Base-by-base conservation (phyloP, 1,140 invertebrate species). In the Ruditapes philippinarum region DNA sequence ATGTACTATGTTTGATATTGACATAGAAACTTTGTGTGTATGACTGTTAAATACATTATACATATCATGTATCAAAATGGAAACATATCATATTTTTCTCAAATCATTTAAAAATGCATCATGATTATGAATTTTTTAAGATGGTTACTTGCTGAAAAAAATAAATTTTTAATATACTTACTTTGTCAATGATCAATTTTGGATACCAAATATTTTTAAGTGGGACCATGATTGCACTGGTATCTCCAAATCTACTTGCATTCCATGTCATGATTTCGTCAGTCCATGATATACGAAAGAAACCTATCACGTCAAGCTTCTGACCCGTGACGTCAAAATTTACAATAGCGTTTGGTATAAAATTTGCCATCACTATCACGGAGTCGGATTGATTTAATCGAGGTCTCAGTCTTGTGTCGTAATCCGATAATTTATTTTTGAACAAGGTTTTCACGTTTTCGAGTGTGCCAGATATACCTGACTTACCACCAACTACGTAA, bases 311-410 rank as follows among this genome's bases (percentile, higher is more conserved):
- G 14, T 36, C 65, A 14, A 70, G 1, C 19, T 38, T 40, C 38
- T 70, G 65, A 70, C 65, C 65, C 36, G 65, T 70, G 9, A 33
- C 38, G 65, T 70, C 65, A 17, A 70, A 70, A 11, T 36, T 70
- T 38, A 70, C 65, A 14, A 70, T 40, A 17, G 65, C 65, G 14
- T 70, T 40, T 70, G 36, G 36, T 38, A 40, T 22, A 17, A 38
- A 70, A 11, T 2, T 19, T 17, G 33, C 17, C 9, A 14, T 70
- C 28, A 70, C 65, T 2, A 38, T 19, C 0, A 70, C 65, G 19
- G 65, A 36, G 0, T 70, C 25, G 3, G 33, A 36, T 38, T 70
- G 65, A 17, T 40, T 22, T 19, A 70, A 1, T 17, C 65, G 65
- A 36, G 65, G 65, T 28, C 65, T 36, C 7, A 70, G 19, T 70